These are phyloP conservation scores for Lacanobia oleracea DNA, from an alignment of 2,888 invertebrate genomes.

Conservation along the genomic window DNA sequence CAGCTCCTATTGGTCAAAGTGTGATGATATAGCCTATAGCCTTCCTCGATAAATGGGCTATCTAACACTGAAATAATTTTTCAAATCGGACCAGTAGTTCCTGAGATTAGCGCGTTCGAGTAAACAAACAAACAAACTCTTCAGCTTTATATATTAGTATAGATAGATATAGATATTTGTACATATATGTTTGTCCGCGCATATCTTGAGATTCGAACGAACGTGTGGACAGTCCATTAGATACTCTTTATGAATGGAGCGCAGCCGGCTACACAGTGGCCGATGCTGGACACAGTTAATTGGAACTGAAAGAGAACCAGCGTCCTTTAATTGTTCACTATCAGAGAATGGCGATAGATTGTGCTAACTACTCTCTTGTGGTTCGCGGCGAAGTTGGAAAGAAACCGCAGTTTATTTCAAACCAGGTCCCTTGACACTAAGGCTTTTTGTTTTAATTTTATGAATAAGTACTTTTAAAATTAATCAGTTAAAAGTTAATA, in stretches of 20 bases:
- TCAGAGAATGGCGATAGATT: conserved; percentile 32
- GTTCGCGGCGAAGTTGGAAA: conserved; percentile 24
- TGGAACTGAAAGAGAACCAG: conserved; percentile 20
- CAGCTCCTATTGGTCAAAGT: no score
- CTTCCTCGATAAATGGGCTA: no score
- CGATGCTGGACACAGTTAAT: conserved; percentile 36
- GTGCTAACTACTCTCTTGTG: conserved; percentile 38
- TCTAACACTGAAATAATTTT: no score
- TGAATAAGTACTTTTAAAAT: not conserved
- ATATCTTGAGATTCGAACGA: no score
- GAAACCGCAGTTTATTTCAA: conserved; percentile 11
- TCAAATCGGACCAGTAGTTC: no score
- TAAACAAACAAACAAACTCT: no score
- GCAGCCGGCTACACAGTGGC: conserved; percentile 23
- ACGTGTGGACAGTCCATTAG: not conserved
- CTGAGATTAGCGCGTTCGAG: no score
- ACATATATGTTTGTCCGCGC: no score
- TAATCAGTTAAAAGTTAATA: not conserved
- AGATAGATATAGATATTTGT: no score
- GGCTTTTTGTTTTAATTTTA: not conserved
- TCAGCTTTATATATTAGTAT: no score
- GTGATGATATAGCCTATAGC: no score
- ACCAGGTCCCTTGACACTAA: not conserved
- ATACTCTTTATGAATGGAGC: conserved; percentile 23
- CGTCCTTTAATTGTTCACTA: conserved; percentile 47